Conservation (phyloP, 2,797 vertebrate genomes). For the Neomorphus geoffroyi region DNA sequence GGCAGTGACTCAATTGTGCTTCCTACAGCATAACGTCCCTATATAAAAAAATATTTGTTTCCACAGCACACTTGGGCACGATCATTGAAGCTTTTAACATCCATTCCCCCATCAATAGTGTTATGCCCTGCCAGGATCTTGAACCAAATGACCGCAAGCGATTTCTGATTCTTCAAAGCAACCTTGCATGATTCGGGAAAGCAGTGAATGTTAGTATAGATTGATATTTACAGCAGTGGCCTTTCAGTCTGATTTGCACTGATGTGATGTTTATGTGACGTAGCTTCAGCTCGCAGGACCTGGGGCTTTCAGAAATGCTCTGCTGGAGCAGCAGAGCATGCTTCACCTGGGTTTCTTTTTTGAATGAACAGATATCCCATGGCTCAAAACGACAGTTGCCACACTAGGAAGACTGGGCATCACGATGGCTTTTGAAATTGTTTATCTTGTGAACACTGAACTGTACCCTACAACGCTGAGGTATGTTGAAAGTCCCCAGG, state of each 20-base stretch:
- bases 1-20: not conserved
- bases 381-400: constrained; percentile 88
- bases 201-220: not conserved
- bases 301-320: not conserved
- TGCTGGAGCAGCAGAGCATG: not conserved
- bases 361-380: constrained; percentile 80
- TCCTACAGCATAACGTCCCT: not conserved
- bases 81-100: not conserved
- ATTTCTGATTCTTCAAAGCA: not conserved
- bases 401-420: constrained; percentile 91
- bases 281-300: not conserved
- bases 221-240: not conserved
- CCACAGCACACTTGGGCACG: not conserved
- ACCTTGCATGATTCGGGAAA: not conserved
- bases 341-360: not conserved
- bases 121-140: not conserved
- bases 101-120: not conserved
- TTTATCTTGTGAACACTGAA: constrained; percentile 85
- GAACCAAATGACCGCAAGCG: not conserved
- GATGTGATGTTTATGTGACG: not conserved
- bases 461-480: constrained; percentile 89
- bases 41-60: not conserved
- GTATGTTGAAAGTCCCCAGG: constrained; percentile 62
- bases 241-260: not conserved
- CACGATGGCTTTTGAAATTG: constrained; percentile 94